A percentile compares a stretch with the other conserved stretches of the same genome.
These are phyloP conservation scores for Vulpes lagopus DNA, from an alignment of 2,113 vertebrate species.

Conservation along the genomic window DNA sequence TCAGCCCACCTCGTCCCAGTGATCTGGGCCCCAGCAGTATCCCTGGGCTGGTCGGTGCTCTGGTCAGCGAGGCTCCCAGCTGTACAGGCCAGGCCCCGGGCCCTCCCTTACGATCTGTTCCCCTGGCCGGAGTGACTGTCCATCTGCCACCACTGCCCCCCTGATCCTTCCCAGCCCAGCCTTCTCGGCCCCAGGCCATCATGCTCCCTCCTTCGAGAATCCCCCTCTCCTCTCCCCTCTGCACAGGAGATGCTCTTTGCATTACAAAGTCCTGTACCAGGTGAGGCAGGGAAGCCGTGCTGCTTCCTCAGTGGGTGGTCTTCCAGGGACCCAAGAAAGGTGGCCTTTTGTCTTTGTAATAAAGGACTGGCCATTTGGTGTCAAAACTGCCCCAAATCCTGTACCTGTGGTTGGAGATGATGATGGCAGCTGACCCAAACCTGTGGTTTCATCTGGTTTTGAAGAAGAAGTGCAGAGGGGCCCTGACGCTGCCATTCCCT, in stretches of 20 bases:
- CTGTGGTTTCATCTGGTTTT: fast-evolving
- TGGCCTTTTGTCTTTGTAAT: neutral
- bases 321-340: neutral
- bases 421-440: fast-evolving
- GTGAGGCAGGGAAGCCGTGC: neutral
- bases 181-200: neutral
- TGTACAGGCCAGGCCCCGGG: fast-evolving
- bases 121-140: neutral
- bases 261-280: fast-evolving
- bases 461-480: fast-evolving
- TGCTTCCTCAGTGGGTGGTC: neutral
- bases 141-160: neutral
- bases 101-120: neutral
- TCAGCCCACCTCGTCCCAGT: too few relatives aligned
- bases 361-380: neutral
- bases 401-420: neutral
- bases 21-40: fast-evolving
- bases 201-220: fast-evolving
- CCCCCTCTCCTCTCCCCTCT: fast-evolving
- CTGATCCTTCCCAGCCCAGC: neutral
- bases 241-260: neutral
- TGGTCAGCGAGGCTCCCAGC: too few relatives aligned
- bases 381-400: neutral
- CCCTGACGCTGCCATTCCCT: fast-evolving
- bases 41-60: neutral